A percentile compares a stretch with the other conserved stretches of the same genome.
phyloP scores from a whole-genome alignment of 2,797 vertebrate genomes.

The Chaetodon trifasciatus region DNA sequence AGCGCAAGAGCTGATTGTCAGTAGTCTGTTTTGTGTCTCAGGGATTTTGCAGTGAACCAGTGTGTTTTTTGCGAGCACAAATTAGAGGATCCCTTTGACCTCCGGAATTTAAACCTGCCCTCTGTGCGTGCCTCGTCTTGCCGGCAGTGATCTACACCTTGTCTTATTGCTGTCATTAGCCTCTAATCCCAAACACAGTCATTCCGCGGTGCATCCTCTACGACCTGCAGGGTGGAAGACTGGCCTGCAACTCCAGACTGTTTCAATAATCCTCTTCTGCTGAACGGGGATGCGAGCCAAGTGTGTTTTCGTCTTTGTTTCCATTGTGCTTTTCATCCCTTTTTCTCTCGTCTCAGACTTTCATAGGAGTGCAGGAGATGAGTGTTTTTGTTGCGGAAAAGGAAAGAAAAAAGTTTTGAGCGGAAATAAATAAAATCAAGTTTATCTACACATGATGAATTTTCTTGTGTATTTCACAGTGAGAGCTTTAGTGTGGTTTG shows the following conservation, averaged over 20 bases:
- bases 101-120: conserved; percentile 77
- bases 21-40: conserved; percentile 56
- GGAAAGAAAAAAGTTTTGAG: background rate
- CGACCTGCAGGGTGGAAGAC: conserved; percentile 54
- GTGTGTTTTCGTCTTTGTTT: conserved; percentile 42
- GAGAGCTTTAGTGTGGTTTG: background rate
- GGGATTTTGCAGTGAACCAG: conserved; percentile 63
- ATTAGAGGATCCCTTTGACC: conserved; percentile 78
- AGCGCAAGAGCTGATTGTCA: conserved; percentile 36
- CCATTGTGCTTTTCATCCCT: conserved; percentile 42
- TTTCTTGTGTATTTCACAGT: conserved; percentile 8
- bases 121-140: conserved; percentile 73
- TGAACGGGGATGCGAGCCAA: conserved; percentile 45
- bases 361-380: conserved; percentile 20
- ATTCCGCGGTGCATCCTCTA: conserved; percentile 58
- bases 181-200: conserved; percentile 68
- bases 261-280: conserved; percentile 69
- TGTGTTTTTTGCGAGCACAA: conserved; percentile 65
- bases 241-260: conserved; percentile 63
- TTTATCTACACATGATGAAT: conserved; percentile 9
- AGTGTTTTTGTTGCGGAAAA: conserved; percentile 26
- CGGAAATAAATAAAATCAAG: background rate
- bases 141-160: conserved; percentile 71
- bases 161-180: conserved; percentile 78
- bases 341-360: conserved; percentile 35